phyloP scores from a whole-genome alignment of 2,113 vertebrate species.

The Heterotis niloticus region DNA sequence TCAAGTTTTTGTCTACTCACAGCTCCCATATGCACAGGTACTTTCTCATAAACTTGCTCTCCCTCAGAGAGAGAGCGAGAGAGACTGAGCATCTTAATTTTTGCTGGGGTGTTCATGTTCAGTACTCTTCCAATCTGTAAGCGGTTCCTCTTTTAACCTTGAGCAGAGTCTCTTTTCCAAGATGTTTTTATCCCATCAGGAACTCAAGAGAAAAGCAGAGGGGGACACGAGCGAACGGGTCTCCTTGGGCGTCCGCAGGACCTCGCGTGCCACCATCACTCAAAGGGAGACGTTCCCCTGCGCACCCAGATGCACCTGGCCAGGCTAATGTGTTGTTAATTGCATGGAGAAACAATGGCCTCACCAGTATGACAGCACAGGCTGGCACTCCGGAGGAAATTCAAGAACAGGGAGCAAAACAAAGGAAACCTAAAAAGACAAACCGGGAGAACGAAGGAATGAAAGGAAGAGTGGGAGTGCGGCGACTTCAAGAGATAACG shows the following conservation, averaged over 20 bases:
- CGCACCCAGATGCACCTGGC: conserved; percentile 8
- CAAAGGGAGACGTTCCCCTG: background rate
- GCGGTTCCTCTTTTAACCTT: background rate
- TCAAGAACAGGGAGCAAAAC: background rate
- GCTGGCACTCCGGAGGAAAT: background rate
- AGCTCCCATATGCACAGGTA: too few species aligned
- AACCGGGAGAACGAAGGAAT: background rate
- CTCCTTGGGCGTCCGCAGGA: background rate
- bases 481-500: background rate
- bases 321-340: background rate
- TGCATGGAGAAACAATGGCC: conserved; percentile 17
- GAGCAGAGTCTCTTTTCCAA: background rate
- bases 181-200: background rate
- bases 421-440: background rate
- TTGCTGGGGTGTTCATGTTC: too few species aligned
- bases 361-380: conserved; percentile 5
- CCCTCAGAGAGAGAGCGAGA: too few species aligned
- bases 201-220: background rate
- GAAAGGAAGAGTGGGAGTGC: background rate
- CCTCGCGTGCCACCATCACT: background rate
- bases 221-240: background rate
- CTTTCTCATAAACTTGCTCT: background rate
- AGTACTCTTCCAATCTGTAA: too few species aligned
- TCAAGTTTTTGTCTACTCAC: too few species aligned
- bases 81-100: too few species aligned